Percentiles rank a stretch among this genome's conserved stretches.
Conservation (phyloP, 1,140 invertebrate genomes). For the Meloidogyne floridensis region DNA sequence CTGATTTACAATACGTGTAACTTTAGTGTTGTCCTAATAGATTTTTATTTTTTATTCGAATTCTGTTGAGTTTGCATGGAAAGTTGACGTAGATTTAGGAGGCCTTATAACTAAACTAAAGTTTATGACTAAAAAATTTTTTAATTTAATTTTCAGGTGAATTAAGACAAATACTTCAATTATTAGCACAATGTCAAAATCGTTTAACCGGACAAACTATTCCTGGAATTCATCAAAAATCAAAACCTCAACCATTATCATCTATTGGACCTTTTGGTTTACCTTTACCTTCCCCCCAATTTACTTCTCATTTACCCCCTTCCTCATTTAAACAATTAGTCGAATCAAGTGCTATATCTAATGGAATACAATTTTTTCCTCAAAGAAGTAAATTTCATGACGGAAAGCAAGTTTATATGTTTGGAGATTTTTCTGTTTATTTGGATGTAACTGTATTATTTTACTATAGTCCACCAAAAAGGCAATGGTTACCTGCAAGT, state of each 20-base stretch:
- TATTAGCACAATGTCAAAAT: constrained; percentile 9
- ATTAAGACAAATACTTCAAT: constrained; percentile 12
- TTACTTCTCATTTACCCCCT: constrained; percentile 21
- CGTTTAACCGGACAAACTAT: constrained; percentile 18
- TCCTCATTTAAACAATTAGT: constrained; percentile 30
- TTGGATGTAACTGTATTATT: constrained; percentile 26
- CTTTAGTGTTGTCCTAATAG: no score
- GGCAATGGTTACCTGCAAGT: constrained; percentile 31
- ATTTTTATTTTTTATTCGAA: no score
- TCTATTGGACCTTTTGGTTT: not conserved
- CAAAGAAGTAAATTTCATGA: constrained; percentile 31
- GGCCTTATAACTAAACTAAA: no score
- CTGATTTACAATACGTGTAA: no score
- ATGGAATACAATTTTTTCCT: constrained; percentile 32
- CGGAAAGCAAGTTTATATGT: constrained; percentile 34
- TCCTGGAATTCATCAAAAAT: constrained; percentile 15
- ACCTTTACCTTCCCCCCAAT: not conserved
- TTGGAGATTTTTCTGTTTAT: constrained; percentile 30
- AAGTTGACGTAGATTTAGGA: no score
- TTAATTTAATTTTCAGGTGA: constrained; percentile 19
- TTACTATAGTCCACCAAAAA: constrained; percentile 23
- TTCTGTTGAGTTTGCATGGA: no score
- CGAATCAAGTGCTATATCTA: constrained; percentile 15
- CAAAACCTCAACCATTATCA: not conserved
- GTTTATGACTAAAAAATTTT: no score